Evolutionary conservation across 2,888 invertebrate species (phyloP), one percentile per base, ranked within the genome.

Genomic region (Syritta pipiens): DNA sequence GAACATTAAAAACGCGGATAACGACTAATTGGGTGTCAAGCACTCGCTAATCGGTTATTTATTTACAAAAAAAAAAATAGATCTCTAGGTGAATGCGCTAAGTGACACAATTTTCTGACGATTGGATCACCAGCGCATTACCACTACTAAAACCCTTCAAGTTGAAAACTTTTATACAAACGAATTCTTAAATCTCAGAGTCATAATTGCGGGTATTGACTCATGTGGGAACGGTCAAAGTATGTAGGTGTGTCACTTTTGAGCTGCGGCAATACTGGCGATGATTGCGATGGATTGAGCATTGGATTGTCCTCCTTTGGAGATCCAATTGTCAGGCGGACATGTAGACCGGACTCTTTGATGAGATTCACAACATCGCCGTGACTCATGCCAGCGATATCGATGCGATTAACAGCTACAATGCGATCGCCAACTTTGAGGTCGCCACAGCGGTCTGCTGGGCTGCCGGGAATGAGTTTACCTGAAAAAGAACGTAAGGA

Each of bases 351-450:
- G 0, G 98, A 98, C 86, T 96, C 97, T 89, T 98, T 99, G 86
- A 99, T 99, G 79, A 99, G 92, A 86, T 97, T 97, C 2, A 99
- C 98, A 71, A 99, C 97, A 86, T 98, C 97, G 26, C 97, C 97
- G 86, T 99, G 99, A 83, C 96, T 95, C 88, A 98, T 92, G 86
- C 95, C 94, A 76, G 95, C 93, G 82, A 99, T 97, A 85, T 97
- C 94, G 59, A 95, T 93, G 77, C 95, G 94, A 91, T 99, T 99
- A 30, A 99, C 98, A 48, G 97, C 97, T 51, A 98, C 91, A 82
- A 99, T 98, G 59, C 96, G 94, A 90, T 99, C 99, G 0, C 98
- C 98, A 4, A 99, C 96, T 86, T 94, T 95, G 0, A 99, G 90
- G 62, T 94, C 92, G 0, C 95, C 96, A 89, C 97, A 97, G 81